These are phyloP conservation scores for Malurus melanocephalus DNA, from an alignment of 2,113 vertebrate species.

Conservation along the genomic window DNA sequence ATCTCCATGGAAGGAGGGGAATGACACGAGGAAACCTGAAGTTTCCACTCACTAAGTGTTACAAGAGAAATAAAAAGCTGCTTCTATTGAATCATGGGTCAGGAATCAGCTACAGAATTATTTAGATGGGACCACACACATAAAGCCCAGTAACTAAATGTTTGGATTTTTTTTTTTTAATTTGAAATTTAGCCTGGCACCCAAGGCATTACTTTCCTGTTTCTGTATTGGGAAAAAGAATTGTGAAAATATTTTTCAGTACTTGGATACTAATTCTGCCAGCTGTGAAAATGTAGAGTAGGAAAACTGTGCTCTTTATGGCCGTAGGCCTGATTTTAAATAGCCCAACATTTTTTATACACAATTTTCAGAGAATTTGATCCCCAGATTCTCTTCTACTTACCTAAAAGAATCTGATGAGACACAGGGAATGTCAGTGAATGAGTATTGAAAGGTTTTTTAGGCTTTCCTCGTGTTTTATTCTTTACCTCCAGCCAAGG, in stretches of 20 bases:
- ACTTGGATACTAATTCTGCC: neutral
- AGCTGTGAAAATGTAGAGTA: neutral
- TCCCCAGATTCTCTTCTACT: neutral
- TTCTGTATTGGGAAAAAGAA: neutral
- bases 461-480: neutral
- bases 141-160: neutral
- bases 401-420: neutral
- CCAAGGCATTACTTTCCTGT: neutral
- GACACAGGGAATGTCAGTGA: neutral
- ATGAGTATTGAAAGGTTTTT: neutral
- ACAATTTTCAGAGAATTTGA: neutral
- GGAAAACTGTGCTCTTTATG: neutral
- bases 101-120: neutral
- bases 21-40: neutral
- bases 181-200: neutral
- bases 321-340: neutral
- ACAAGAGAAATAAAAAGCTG: neutral
- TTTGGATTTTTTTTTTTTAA: neutral
- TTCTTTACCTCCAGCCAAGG: neutral
- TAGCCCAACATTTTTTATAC: neutral
- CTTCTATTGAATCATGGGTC: neutral
- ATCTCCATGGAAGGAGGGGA: neutral
- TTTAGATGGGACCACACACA: neutral
- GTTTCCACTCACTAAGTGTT: neutral
- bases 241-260: neutral